These are phyloP conservation scores for Procambarus clarkii DNA, from an alignment of 1,140 invertebrate species.

Conservation along the genomic window DNA sequence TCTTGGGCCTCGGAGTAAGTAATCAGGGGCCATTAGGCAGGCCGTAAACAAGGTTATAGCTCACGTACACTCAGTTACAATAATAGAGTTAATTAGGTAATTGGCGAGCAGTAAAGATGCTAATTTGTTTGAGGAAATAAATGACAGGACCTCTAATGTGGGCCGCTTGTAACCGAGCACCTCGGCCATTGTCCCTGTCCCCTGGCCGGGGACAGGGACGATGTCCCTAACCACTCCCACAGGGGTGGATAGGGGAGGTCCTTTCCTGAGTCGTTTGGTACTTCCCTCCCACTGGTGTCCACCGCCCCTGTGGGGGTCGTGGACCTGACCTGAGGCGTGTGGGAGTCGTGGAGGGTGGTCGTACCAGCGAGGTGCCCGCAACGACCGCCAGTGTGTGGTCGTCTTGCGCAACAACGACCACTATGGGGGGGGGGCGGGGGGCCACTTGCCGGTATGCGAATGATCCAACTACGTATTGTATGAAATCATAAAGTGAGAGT, in stretches of 20 bases:
- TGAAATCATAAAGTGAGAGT: conserved; percentile 46
- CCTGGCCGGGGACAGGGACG: background rate
- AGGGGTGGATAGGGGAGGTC: no score
- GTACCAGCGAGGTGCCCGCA: conserved; percentile 16
- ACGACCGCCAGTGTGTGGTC: background rate
- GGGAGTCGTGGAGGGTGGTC: background rate
- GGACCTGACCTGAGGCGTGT: background rate
- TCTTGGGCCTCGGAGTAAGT: conserved; percentile 48
- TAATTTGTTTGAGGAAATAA: conserved; percentile 67
- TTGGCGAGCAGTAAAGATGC: conserved; percentile 59
- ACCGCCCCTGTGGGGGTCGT: no score
- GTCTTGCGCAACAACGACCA: conserved; percentile 31
- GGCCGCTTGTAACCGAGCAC: conserved; percentile 26
- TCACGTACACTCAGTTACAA: conserved; percentile 61
- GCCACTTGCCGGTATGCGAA: conserved; percentile 42
- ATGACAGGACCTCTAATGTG: conserved; percentile 57
- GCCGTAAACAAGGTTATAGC: conserved; percentile 54
- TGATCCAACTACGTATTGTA: conserved; percentile 28
- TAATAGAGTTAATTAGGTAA: conserved; percentile 65
- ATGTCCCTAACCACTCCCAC: no score
- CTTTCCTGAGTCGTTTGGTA: no score
- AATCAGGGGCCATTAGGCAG: conserved; percentile 56
- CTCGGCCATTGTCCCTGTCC: conserved; percentile 38
- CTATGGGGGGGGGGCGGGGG: background rate
- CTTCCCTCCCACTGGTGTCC: no score